Evolutionary conservation across 1,140 invertebrate species (phyloP), one percentile per base, ranked within the genome.

Genomic region (Pseudomyrmex concolor): DNA sequence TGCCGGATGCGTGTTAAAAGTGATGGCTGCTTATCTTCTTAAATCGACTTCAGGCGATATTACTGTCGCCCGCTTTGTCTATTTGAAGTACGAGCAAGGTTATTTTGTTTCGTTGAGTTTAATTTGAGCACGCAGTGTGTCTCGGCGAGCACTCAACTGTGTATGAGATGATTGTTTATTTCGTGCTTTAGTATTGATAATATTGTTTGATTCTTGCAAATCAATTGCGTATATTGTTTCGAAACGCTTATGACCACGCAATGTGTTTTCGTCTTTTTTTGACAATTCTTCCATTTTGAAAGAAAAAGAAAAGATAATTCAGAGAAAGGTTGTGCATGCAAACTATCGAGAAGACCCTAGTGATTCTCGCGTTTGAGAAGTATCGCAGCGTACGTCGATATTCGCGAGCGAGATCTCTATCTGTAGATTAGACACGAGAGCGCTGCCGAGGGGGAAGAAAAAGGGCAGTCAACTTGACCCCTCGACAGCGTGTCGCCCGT

Each of bases 311-410:
- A 34, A 34, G 34, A 34, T 0, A 59, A 60, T 71, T 71, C 66
- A 77, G 83, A 84, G 87, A 93, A 92, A 94, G 92, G 93, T 94
- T 94, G 94, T 94, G 94, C 94, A 94, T 94, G 94, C 94, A 94
- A 94, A 94, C 92, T 93, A 91, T 88, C 62, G 64, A 91, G 34
- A 86, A 84, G 77, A 22, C 15, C 12, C 60, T 72, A 48, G 43
- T 19, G 19, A 22, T 48, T 43, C 51, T 84, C 50, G 43, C 70
- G 72, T 7, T 68, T 15, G 25, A 34, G 34, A 55, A 72, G 43
- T 71, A 55, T 70, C 8, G 57, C 60, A 86, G 54, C 43, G 13
- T 70, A 43, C 66, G 19, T 74, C 50, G 43, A 72, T 73, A 34
- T 34, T 34, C 34, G 25, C 57, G 59, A 51, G 43, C 48, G 48